phyloP scores from a whole-genome alignment of 2,113 vertebrate species.

The Scophthalmus maximus region DNA sequence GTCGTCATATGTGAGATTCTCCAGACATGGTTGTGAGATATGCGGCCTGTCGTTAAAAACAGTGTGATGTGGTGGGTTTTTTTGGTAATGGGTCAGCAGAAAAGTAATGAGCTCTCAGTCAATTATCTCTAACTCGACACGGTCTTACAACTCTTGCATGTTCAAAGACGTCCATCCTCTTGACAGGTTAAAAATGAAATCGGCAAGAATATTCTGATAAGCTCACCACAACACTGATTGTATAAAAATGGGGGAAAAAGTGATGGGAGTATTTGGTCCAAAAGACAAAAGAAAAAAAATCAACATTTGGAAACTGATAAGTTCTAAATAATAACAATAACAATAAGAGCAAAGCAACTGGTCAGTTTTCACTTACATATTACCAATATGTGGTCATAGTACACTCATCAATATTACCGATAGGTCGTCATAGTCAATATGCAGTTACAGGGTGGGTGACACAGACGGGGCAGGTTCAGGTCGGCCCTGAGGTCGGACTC shows the following conservation, averaged over 20 bases:
- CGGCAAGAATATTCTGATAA: conserved; percentile 29
- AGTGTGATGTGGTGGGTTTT: conserved; percentile 51
- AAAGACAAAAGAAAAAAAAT: conserved; percentile 60
- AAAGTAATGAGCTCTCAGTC: conserved; percentile 27
- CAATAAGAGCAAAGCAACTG: conserved; percentile 44
- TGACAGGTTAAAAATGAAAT: conserved; percentile 36
- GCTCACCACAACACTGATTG: conserved; percentile 66
- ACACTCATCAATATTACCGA: conserved; percentile 62
- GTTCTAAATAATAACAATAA: conserved; percentile 29
- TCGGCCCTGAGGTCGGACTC: conserved; percentile 3
- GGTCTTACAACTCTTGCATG: conserved; percentile 17
- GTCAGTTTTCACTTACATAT: conserved; percentile 67
- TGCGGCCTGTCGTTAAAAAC: conserved; percentile 41
- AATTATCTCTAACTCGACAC: conserved; percentile 8
- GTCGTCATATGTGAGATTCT: conserved; percentile 16
- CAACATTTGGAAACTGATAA: conserved; percentile 58
- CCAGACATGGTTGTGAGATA: conserved; percentile 31
- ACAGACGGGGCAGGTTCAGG: conserved; percentile 43
- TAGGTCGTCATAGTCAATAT: conserved; percentile 53
- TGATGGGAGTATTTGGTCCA: conserved; percentile 46
- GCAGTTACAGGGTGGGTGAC: conserved; percentile 43
- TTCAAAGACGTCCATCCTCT: conserved; percentile 34
- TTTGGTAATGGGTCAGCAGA: conserved; percentile 21
- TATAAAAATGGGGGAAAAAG: conserved; percentile 46
- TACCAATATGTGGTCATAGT: conserved; percentile 64